Evolutionary conservation across 1,140 invertebrate genomes (phyloP).

Genomic region (Drosophila grimshawi): DNA sequence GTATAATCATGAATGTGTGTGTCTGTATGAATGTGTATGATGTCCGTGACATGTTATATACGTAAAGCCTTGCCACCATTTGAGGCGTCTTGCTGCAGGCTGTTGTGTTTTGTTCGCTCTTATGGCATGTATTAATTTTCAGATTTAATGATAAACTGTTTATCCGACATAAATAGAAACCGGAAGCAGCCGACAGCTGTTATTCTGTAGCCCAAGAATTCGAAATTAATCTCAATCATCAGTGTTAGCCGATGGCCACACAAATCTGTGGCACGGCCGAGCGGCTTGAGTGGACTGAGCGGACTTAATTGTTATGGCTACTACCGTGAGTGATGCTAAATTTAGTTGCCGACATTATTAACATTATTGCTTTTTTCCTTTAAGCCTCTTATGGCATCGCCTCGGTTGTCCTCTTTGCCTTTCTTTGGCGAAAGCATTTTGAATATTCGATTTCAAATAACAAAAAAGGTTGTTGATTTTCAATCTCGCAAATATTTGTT

Average conservation of each 20-base stretch:
- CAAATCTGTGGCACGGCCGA: not conserved
- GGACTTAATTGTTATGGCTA: slow-evolving; percentile 19
- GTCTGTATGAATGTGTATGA: not conserved
- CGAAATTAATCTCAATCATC: slow-evolving; percentile 1
- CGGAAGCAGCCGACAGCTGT: slow-evolving; percentile 7
- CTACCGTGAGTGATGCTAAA: slow-evolving; percentile 3
- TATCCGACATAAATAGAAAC: not conserved
- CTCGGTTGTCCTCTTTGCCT: not conserved
- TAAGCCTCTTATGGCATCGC: not conserved
- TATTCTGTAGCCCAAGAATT: slow-evolving; percentile 6
- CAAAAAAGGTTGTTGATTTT: slow-evolving; percentile 7
- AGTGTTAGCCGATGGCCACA: not conserved
- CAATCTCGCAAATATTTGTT: not conserved
- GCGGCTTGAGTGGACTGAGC: slow-evolving; percentile 5
- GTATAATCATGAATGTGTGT: not conserved
- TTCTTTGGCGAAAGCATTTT: not conserved
- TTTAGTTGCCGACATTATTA: slow-evolving; percentile 6
- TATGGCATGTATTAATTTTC: slow-evolving; percentile 72
- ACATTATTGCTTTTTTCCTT: not conserved
- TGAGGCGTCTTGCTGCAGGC: slow-evolving; percentile 39
- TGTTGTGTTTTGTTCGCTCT: slow-evolving; percentile 50
- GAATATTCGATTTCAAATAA: slow-evolving; percentile 20
- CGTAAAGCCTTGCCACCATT: slow-evolving; percentile 13
- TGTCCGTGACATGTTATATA: not conserved
- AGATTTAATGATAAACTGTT: slow-evolving; percentile 64